Conservation (phyloP, 2,113 vertebrate genomes). For the Dendrocopos noguchii region DNA sequence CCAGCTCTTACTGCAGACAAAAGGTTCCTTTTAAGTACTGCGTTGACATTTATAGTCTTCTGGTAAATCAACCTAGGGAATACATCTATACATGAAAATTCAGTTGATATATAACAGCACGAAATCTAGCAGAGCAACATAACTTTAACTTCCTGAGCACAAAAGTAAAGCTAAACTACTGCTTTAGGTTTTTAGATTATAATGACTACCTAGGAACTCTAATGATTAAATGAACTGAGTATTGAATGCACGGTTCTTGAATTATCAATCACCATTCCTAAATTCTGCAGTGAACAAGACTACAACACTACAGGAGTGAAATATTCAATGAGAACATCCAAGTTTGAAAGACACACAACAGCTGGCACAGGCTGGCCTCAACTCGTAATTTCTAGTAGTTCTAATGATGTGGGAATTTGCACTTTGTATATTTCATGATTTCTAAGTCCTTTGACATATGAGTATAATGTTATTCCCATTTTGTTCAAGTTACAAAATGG, state of each 20-base stretch:
- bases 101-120: not conserved
- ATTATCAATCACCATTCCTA: not conserved
- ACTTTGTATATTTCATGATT: not conserved
- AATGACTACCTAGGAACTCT: not conserved
- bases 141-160: not conserved
- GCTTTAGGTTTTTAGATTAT: not conserved
- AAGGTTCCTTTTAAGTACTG: constrained; percentile 17
- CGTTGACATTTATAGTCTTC: constrained; percentile 56
- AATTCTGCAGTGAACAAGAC: not conserved
- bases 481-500: not conserved
- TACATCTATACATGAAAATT: constrained; percentile 27
- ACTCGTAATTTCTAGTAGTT: not conserved
- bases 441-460: not conserved
- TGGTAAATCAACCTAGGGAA: constrained; percentile 11
- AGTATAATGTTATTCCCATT: not conserved
- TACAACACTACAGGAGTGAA: not conserved
- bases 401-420: not conserved
- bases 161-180: not conserved
- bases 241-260: not conserved
- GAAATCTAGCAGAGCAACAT: not conserved
- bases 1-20: not conserved
- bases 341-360: not conserved
- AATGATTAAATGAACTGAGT: not conserved
- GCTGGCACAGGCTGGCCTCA: not conserved
- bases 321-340: not conserved